A percentile compares a stretch with the other conserved stretches of the same genome.
Evolutionary conservation across 2,888 invertebrate species (phyloP).

Genomic region (Drosophila paramelanica): DNA sequence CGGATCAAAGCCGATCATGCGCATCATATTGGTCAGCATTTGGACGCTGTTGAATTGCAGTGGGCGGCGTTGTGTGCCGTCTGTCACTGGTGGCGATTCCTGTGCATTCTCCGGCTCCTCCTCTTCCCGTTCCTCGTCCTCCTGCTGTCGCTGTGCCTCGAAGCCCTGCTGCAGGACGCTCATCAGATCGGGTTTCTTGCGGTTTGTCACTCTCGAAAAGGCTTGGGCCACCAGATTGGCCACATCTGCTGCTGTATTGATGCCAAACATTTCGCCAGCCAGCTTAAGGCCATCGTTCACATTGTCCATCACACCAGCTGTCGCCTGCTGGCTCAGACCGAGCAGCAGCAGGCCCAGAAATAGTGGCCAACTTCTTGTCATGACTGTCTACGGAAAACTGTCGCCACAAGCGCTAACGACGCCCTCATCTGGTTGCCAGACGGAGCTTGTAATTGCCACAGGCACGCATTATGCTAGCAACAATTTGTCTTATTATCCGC

Average conservation of each 20-base stretch:
- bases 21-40: slow-evolving; percentile 86
- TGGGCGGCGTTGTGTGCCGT: slow-evolving; percentile 24
- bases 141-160: slow-evolving; percentile 22
- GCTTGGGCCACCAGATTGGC: slow-evolving; percentile 87
- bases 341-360: slow-evolving; percentile 40
- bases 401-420: slow-evolving; percentile 30
- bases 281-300: slow-evolving; percentile 82
- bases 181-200: slow-evolving; percentile 68
- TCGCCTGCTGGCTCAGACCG: slow-evolving; percentile 27
- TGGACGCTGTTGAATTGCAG: slow-evolving; percentile 60
- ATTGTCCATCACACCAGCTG: slow-evolving; percentile 82
- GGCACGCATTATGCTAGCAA: slow-evolving; percentile 54
- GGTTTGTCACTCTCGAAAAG: slow-evolving; percentile 80
- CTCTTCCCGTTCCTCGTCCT: slow-evolving; percentile 31
- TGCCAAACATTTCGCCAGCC: slow-evolving; percentile 84
- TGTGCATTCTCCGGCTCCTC: slow-evolving; percentile 62
- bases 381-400: slow-evolving; percentile 59
- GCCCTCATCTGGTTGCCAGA: slow-evolving; percentile 42
- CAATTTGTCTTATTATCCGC: slow-evolving; percentile 36
- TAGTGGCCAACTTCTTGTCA: slow-evolving; percentile 51
- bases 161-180: slow-evolving; percentile 68
- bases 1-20: slow-evolving; percentile 91
- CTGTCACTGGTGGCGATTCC: slow-evolving; percentile 56
- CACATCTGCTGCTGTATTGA: slow-evolving; percentile 87
- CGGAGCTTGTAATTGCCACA: slow-evolving; percentile 64